Base-by-base conservation (phyloP, 2,113 vertebrate genomes). In the Cinclus mexicanus region DNA sequence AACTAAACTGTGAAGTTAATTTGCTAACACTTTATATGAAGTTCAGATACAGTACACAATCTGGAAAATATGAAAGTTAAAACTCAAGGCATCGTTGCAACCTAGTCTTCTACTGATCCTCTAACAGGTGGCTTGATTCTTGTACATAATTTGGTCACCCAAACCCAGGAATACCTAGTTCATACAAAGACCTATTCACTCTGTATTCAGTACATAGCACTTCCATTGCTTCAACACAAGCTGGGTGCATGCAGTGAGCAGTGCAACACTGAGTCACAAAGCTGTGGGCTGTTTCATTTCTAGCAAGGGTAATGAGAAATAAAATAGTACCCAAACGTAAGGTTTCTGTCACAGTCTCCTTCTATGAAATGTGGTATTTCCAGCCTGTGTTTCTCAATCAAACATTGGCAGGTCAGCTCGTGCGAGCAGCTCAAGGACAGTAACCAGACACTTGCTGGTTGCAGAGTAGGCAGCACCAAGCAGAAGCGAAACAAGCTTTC, bases 401-500 rank as follows among this genome's bases (percentile, higher is more conserved):
- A 60, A 39, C 6, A 2, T 39, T 25, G 68, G 61, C 77, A 53
- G 31, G 50, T 37, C 56, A 79, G 64, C 83, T 68, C 29, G 28
- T 71, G 64, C 25, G 56, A 95, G 33, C 72, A 61, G 69, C 79
- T 74, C 67, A 56, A 74, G 82, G 63, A 31, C 28, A 6, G 86
- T 46, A 90, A 89, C 22, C 64, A 92, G 83, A 93, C 7, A 75
- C 11, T 56, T 26, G 56, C 49, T 56, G 64, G n/a, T 35, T 85
- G 68, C 63, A 22, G 23, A 13, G 64, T 2, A 70, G 28, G 80
- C 79, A 92, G 70, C 33, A 46, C 49, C n/a, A 68, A 89, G 89
- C n/a, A 94, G 95, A 97, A 96, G 86, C 44, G 95, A 96, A 97
- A 96, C 90, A 89, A 93, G 86, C 86, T 93, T 90, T 93, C 61